These are phyloP conservation scores for Andrena marginata DNA, from an alignment of 2,888 invertebrate species.

Conservation along the genomic window DNA sequence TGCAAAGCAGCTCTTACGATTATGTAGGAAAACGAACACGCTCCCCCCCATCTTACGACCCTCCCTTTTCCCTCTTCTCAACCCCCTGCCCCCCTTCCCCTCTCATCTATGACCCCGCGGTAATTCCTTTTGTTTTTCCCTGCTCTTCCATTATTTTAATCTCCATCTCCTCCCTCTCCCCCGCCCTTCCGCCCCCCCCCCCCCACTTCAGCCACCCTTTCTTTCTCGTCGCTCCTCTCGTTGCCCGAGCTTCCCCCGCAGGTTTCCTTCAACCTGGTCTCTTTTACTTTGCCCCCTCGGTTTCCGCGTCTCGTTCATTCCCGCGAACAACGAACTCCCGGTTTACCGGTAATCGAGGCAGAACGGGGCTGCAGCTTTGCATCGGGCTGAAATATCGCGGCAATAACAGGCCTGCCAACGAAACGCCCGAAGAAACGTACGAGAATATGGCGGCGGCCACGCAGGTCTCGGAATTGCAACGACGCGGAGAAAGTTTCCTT, in stretches of 20 bases:
- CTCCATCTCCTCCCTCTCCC: background rate
- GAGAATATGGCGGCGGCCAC: conserved; percentile 17
- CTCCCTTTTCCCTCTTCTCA: background rate
- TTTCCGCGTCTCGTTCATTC: background rate
- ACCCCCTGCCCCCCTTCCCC: no score
- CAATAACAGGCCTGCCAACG: conserved; percentile 40
- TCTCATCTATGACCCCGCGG: conserved; percentile 1
- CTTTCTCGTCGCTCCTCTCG: background rate
- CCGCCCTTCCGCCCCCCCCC: background rate
- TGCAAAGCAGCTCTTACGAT: conserved; percentile 61
- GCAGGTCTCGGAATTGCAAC: conserved; percentile 20
- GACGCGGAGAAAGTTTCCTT: conserved; percentile 5
- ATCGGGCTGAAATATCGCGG: conserved; percentile 43
- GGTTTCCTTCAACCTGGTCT: background rate
- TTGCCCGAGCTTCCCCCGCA: background rate
- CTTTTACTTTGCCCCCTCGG: background rate
- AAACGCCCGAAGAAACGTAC: conserved; percentile 38
- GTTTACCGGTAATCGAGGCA: conserved; percentile 10
- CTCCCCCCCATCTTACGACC: background rate
- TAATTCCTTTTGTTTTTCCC: conserved; percentile 10
- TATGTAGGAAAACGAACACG: conserved; percentile 56
- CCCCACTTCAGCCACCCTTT: no score
- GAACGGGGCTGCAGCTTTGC: conserved; percentile 28
- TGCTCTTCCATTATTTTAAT: conserved; percentile 14
- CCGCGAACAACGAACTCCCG: background rate